Base-by-base conservation (phyloP, 2,797 vertebrate species). In the Gymnopithys bicolor region DNA sequence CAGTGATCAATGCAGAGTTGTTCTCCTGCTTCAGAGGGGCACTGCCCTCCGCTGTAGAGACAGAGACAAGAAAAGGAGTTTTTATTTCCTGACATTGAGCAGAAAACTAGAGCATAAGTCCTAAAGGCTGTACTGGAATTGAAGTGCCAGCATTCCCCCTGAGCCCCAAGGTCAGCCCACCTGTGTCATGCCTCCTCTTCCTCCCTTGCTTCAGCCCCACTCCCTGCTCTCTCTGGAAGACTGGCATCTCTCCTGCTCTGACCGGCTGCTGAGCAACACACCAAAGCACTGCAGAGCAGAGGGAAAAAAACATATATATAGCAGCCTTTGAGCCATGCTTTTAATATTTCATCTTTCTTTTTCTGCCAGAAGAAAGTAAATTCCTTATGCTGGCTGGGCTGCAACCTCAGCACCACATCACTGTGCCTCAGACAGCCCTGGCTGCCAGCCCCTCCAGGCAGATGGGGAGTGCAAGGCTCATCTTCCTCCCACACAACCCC, bases 381-480 rank as follows among this genome's bases (percentile, higher is more conserved):
- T 30, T 76, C 76, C 63, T 48, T 22, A 7, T 28, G 86, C 67
- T 89, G 53, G 37, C 84, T 94, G 93, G 68, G 94, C 84, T 73
- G 80, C 87, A 82, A 27, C 6, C 30, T 21, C 76, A 6, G 35
- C 87, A 33, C 28, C 88, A 19, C 88, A 28, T 13, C 28, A n/a
- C 74, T 51, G 86, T 39, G 75, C 37, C 75, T 45, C 93, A 77
- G 83, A 35, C 30, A 75, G 83, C 46, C 55, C 93, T 75, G 92
- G 91, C 94, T 90, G 78, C 75, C 82, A 78, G 67, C 66, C 46
- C 58, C 87, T 55, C 10, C 16, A 49, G 87, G 60, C 97, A 97
- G 94, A 95, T 81, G 78, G 96, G 13, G 58, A 95, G 78, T 6
- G n/a, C 76, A 71, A 67, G 51, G 52, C 70, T 96, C 74, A 3